Base-by-base conservation (phyloP, 2,113 vertebrate species). In the Micromys minutus region DNA sequence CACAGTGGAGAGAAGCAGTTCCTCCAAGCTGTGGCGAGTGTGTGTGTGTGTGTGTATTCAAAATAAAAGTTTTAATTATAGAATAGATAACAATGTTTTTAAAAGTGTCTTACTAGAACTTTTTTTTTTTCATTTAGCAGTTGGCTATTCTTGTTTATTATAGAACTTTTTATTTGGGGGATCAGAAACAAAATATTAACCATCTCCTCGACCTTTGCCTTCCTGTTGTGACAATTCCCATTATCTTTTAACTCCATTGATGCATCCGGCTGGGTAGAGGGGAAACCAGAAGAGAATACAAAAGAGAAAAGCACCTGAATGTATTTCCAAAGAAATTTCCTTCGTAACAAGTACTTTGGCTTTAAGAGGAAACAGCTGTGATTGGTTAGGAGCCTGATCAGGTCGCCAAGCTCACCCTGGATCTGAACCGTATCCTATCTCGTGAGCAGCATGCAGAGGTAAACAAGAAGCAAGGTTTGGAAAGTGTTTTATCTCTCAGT, bases 281-380 rank as follows among this genome's bases (percentile, higher is more conserved):
- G 55, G 17, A 92, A 94, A 65, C 59, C 65, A 67, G 7, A 63
- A 75, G 83, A 92, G 92, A 95, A 92, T 55, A n/a, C 74, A 80
- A 67, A 88, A 92, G 52, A 94, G 67, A 91, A 94, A 94, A 93
- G 17, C 7, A 79, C 57, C 75, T 87, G 59, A 89, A 77, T 61
- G 31, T 69, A 89, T 93, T 52, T 93, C 39, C 50, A 77, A 93
- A 90, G 87, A 92, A 52, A 72, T n/a, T 52, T 79, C 57, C 69
- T 69, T 89, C 39, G 81, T 79, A 67, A 77, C 7, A 65, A 90
- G 39, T 17, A 76, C 45, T 81, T 36, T 76, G 79, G 34, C 90
- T 86, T 93, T 52, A 74, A 95, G 86, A 94, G 94, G 95, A 85
- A 96, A 93, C 84, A 93, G 61, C 77, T 96, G 36, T 90, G 72